Evolutionary conservation across 2,113 vertebrate species (phyloP), one percentile per base, ranked within the genome.

Genomic region (Thalassarche chlororhynchos): DNA sequence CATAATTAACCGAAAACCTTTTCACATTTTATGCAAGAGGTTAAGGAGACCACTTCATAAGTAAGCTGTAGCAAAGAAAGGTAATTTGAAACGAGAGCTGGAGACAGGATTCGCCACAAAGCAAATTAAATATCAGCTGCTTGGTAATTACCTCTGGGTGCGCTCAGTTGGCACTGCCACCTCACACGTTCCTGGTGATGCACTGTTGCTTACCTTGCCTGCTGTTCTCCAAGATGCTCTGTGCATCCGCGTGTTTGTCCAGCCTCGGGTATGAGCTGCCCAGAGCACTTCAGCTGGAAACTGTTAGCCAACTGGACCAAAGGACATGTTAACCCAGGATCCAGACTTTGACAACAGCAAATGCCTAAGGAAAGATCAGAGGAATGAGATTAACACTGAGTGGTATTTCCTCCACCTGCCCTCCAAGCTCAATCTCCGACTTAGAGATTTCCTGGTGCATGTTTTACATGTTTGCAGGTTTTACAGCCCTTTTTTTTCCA

Each of bases 161-260:
- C 20, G 34, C 66, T 80, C 36, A 17, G 71, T 8, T 61, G 66
- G 29, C 70, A 36, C 25, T 0, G 4, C 24, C 1, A 5, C 57
- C 68, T 38, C 5, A 5, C 44, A 32, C 1, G 0, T 10, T 62
- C 51, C 87, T 17, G 16, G 57, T 6, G 4, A 31, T 12, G 16
- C 36, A 11, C 58, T 10, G 5, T 21, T 31, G 34, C 32, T 54
- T 17, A 9, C 44, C 4, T 5, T 15, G 31, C 32, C 64, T 69
- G 28, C 47, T 54, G 12, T 11, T 57, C 57, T 54, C n/a, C 54
- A 29, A 38, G 44, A 18, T 21, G 18, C 32, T 84, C 62, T 8
- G 12, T 36, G 42, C 42, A n/a, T 34, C 31, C 16, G 1, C 0
- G 2, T 19, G 19, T 26, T 64, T 34, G 23, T 61, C 31, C 51